Base-by-base conservation (phyloP, 2,113 vertebrate genomes). In the Cephalopterus ornatus region DNA sequence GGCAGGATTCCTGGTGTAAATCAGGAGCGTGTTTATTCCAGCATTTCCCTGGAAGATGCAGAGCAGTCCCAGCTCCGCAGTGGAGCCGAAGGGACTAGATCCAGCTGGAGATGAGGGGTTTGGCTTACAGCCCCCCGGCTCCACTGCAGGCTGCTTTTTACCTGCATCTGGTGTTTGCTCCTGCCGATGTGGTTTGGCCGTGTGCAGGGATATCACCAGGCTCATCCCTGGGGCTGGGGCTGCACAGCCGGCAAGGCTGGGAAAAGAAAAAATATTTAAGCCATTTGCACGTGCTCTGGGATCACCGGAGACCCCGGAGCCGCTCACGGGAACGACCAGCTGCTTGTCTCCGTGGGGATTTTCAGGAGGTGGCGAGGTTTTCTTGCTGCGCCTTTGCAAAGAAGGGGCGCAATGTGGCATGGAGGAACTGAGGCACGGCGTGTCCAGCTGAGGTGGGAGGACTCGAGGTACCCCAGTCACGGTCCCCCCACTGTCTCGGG, bases 361-460 rank as follows among this genome's bases (percentile, higher is more conserved):
- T 3, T 37, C 49, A 4, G 42, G 22, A 56, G 12, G 19, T 5
- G 8, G 5, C 5, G 6, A 5, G 5, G 5, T 12, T 44, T 55
- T 85, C 23, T 49, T 13, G 13, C 62, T 8, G 41, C 5, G 26
- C 19, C 56, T 56, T n/a, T 44, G 41, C 2, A 2, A 35, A n/a
- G 78, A 39, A 76, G 11, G 24, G 16, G 2, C 0, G 0, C 7
- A 9, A 42, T 0, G 4, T 18, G 58, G 22, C 41, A 18, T 35
- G 39, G 75, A 61, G 71, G 75, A 56, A 23, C 56, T 35, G 89
- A 80, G 35, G 53, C 18, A 16, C 6, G 8, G 37, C 14, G 2
- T 55, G 70, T 14, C 16, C 49, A 37, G 27, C 26, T 37, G 59
- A 46, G 61, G 55, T 53, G 77, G n/a, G 39, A 35, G 8, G 37